phyloP scores from a whole-genome alignment of 1,140 invertebrate genomes.

The Dinothrombium tinctorium region DNA sequence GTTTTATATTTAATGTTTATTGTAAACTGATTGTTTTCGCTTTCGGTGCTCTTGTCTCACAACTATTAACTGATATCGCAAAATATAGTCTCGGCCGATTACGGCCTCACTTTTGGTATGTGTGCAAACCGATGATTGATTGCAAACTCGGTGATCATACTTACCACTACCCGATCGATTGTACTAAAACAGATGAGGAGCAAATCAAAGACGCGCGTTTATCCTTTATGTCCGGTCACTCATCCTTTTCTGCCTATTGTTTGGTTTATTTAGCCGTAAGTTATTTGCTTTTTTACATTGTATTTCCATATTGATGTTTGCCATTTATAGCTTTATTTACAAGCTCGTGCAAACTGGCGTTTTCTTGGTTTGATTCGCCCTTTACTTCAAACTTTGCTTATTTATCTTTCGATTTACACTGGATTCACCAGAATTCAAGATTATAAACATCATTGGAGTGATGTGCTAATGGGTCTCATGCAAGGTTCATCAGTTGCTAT shows the following conservation, averaged over 20 bases:
- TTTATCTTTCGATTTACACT: conserved; percentile 8
- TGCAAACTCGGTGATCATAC: conserved; percentile 1
- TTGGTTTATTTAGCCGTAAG: conserved; percentile 27
- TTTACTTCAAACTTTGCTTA: conserved; percentile 6
- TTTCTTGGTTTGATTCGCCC: conserved; percentile 23
- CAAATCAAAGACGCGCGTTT: conserved; percentile 19
- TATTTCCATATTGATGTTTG: neutral
- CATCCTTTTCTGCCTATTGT: conserved; percentile 27
- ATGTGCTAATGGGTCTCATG: conserved; percentile 26
- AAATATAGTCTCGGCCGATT: conserved; percentile 76
- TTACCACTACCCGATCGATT: conserved; percentile 23
- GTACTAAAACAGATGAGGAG: conserved; percentile 17
- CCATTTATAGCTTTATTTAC: conserved; percentile 45
- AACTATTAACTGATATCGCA: conserved; percentile 60
- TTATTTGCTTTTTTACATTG: conserved; percentile 5
- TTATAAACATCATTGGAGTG: conserved; percentile 31
- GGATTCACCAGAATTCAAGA: conserved; percentile 23
- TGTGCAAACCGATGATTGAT: conserved; percentile 24
- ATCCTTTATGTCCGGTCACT: conserved; percentile 30
- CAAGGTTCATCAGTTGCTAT: conserved; percentile 23
- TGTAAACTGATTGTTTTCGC: conserved; percentile 40
- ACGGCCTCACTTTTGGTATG: conserved; percentile 64
- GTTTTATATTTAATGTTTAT: conserved; percentile 9
- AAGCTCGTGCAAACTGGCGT: conserved; percentile 30
- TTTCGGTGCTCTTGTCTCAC: conserved; percentile 56